A percentile compares a stretch with the other conserved stretches of the same genome.
These are phyloP conservation scores for Aethes cnicana DNA, from an alignment of 2,888 invertebrate genomes.

Conservation along the genomic window DNA sequence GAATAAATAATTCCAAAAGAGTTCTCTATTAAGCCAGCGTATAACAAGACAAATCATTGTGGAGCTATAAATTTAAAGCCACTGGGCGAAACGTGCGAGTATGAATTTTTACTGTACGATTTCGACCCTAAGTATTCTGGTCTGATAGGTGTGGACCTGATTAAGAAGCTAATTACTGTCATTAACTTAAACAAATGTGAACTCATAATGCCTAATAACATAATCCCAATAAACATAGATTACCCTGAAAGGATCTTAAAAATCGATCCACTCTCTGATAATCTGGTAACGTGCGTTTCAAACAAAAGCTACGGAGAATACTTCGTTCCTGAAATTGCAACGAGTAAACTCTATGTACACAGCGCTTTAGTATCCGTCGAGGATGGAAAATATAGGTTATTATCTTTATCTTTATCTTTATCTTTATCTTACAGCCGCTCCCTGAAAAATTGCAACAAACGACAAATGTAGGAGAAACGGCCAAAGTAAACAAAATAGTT, in stretches of 20 bases:
- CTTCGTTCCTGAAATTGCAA: background rate
- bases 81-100: conserved; percentile 36
- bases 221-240: background rate
- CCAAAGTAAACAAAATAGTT: background rate
- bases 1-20: too few relatives aligned
- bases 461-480: background rate
- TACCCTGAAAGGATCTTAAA: background rate
- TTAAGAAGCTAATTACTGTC: background rate
- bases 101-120: conserved; percentile 40
- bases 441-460: background rate
- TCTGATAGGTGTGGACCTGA: conserved; percentile 5
- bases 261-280: conserved; percentile 1
- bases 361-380: background rate
- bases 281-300: background rate
- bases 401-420: too few relatives aligned
- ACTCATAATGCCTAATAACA: background rate
- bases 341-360: background rate
- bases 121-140: conserved; percentile 34
- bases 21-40: conserved; percentile 12
- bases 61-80: conserved; percentile 8
- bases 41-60: background rate
- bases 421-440: background rate
- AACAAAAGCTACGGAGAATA: background rate
- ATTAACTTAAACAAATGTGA: conserved; percentile 7
- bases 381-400: background rate